Base-by-base conservation (phyloP, 2,888 invertebrate genomes). In the Iphiclides podalirius region DNA sequence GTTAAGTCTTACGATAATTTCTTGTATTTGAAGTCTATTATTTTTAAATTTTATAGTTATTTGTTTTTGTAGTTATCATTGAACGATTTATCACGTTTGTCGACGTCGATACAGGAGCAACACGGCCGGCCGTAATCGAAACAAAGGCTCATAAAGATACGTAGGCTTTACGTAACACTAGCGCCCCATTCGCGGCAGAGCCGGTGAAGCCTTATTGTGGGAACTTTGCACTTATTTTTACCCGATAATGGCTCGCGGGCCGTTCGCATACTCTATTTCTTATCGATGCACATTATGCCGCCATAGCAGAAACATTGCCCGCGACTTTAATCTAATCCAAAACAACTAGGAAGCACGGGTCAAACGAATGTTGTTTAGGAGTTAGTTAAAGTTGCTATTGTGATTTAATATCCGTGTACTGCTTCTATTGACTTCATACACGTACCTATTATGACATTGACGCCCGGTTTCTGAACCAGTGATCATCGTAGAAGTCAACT, bases 131-230 rank as follows among this genome's bases (percentile, higher is more conserved):
- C 75, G 77, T 72, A 70, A 70, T 75, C 78, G 61, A 77, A 72
- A 84, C 84, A 84, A 84, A 82, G 84, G 82, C 70, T 78, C 83
- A 76, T 84, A 84, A 84, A 84, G 79, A 81, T 79, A 79, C 67
- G 63, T 58, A 60, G 59, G 53, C 63, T 61, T 64, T 66, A 60
- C 63, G 63, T 66, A 64, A 66, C 64, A 54, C 49, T 54, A 60
- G 49, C 60, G 14, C 35, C 34, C 36, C 47, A 64, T 66, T 61
- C 66, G 68, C 54, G 52, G 68, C 54, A 52, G 15, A 53, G 46
- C 48, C 38, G 46, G 48, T 41, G 58, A 59, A 59, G 56, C 58
- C 59, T 57, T 61, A 59, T 54, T 58, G 55, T 57, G 53, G 51
- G 58, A 63, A 58, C 60, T 48, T 61, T 59, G 54, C 58, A 57